Conservation (phyloP, 2,113 vertebrate species). For the Tenrec ecaudatus region DNA sequence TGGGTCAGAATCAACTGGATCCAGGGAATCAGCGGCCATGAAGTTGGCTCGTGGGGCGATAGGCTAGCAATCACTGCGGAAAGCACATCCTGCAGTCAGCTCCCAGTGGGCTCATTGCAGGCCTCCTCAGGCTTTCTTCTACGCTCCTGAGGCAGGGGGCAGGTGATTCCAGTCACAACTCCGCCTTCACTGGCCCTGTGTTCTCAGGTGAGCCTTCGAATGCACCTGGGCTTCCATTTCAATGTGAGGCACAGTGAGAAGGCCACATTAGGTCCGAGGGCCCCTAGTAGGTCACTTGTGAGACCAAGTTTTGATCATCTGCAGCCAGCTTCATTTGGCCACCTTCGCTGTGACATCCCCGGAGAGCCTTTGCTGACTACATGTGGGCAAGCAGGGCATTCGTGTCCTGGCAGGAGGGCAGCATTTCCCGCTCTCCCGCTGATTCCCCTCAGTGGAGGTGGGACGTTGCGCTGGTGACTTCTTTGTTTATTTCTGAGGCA, state of each 20-base stretch:
- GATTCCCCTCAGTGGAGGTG: constrained; percentile 38
- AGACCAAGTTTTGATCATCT: background rate
- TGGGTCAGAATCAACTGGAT: no score
- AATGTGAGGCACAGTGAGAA: background rate
- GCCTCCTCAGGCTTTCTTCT: background rate
- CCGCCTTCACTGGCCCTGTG: background rate
- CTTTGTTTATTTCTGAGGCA: constrained; percentile 62
- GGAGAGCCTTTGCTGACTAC: background rate
- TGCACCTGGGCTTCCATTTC: background rate
- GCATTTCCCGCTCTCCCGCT: background rate
- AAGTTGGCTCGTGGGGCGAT: background rate
- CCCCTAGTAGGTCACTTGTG: background rate
- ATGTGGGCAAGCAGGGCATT: background rate
- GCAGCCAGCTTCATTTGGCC: background rate
- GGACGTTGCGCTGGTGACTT: background rate
- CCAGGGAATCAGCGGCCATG: background rate
- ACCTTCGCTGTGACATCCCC: background rate
- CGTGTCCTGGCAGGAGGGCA: constrained; percentile 45
- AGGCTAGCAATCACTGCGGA: background rate
- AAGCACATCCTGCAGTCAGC: no score
- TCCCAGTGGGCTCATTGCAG: background rate
- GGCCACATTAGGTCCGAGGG: background rate
- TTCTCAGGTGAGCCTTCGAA: constrained; percentile 19
- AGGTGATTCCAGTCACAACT: background rate
- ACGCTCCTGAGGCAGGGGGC: background rate